Conservation (phyloP, 1,140 invertebrate genomes). For the Ips nitidus region DNA sequence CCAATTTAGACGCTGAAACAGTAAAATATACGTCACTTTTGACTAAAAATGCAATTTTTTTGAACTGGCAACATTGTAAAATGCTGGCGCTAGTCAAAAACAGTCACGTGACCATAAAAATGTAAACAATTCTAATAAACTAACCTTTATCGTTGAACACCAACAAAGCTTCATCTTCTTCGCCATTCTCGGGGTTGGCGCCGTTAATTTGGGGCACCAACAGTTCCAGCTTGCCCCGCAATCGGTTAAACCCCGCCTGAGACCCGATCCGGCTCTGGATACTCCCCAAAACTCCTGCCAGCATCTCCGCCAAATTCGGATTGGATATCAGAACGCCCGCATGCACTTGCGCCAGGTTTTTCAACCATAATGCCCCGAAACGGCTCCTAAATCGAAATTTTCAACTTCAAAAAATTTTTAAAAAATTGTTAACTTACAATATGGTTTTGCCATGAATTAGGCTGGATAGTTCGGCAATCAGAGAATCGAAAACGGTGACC, state of each 20-base stretch:
- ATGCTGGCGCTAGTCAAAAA: too few relatives aligned
- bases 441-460: slow-evolving; percentile 64
- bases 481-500: slow-evolving; percentile 60
- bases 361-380: slow-evolving; percentile 63
- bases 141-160: slow-evolving; percentile 63
- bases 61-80: not conserved
- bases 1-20: too few relatives aligned
- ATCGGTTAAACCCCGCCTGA: slow-evolving; percentile 57
- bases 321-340: slow-evolving; percentile 63
- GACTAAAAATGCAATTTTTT: not conserved
- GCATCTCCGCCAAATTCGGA: slow-evolving; percentile 56
- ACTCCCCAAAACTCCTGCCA: slow-evolving; percentile 61
- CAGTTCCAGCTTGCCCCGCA: slow-evolving; percentile 61
- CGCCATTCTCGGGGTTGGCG: slow-evolving; percentile 49
- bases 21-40: too few relatives aligned
- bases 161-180: slow-evolving; percentile 56
- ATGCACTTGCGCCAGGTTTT: slow-evolving; percentile 60
- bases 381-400: slow-evolving; percentile 56
- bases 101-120: too few relatives aligned
- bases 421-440: slow-evolving; percentile 53
- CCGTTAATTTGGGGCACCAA: slow-evolving; percentile 58
- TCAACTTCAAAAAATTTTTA: not conserved
- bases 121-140: slow-evolving; percentile 3
- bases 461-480: slow-evolving; percentile 63
- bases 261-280: slow-evolving; percentile 60